Base-by-base conservation (phyloP, 2,888 invertebrate genomes). In the Drosophila paramelanica region DNA sequence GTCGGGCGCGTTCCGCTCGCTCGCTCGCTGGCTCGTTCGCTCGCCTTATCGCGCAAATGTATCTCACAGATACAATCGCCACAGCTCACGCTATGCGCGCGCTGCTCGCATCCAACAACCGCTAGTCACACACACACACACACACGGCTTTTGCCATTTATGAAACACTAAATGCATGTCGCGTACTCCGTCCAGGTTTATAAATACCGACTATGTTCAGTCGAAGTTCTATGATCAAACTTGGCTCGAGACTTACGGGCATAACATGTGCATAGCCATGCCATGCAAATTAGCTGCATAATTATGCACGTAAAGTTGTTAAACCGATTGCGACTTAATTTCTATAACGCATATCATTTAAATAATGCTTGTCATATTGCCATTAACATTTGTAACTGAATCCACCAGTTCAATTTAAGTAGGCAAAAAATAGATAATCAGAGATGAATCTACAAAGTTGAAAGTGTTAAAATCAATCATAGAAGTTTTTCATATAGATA, bases 61-160 rank as follows among this genome's bases (percentile, higher is more conserved):
- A 70, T 79, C 79, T 64, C 47, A 25, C 25, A 79, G 66, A 74
- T 71, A 75, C 66, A 69, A 74, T 73, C 73, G 62, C 39, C 51
- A 7, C n/a, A 41, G 46, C 52, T 52, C 58, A 41, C 61, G 66
- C 52, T 38, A 69, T 49, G 52, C 50, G 56, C 56, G 14, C 52
- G 45, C 43, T 57, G 27, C 59, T 62, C 36, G 38, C 42, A 33
- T 49, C 47, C 25, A 42, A 41, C 53, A 31, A 52, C 52, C 27
- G 14, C 17, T 10, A 10, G 41, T 45, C 61, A 31, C 36, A 39
- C 46, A 50, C 33, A 14, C 11, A 17, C 33, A 14, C 17, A 36
- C 33, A 23, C 39, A 41, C 33, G n/a, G 33, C 25, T 17, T 14
- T 52, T 65, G 66, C 67, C 52, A 49, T 58, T 58, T 70, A 70